Base-by-base conservation (phyloP, 2,797 vertebrate species). In the Poecilia picta region DNA sequence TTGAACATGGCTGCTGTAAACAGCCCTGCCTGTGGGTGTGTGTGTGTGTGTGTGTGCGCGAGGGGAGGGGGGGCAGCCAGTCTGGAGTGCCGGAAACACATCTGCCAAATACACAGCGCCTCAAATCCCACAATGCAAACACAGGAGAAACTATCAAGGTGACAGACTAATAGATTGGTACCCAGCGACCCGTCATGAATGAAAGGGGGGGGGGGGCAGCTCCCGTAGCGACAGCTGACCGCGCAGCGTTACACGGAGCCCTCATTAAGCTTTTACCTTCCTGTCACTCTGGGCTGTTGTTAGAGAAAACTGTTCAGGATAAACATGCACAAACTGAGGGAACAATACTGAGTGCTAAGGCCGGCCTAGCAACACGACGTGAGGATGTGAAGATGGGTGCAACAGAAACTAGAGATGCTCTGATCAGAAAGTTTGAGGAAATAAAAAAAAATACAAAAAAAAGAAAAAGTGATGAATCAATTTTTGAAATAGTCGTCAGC, bases 311-410 rank as follows among this genome's bases (percentile, higher is more conserved):
- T 51, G 79, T 72, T 78, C 62, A 75, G 79, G 80, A 59, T 47
- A 77, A 79, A 83, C 81, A 77, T 53, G 46, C 62, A 70, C 64
- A 51, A 74, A 49, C 45, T 57, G 68, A 80, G 49, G 81, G 80
- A 79, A 59, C 78, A 83, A 84, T 86, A 85, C 92, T 87, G 45
- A 88, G 90, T 87, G 86, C 82, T 84, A 87, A 77, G 79, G 85
- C 93, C 95, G 95, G 93, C 94, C 89, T 94, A 88, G 95, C 90
- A 95, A 96, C 94, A 93, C 85, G 83, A 89, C 76, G 75, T 87
- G 94, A 93, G 88, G 85, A 89, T 75, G 76, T 86, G 83, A 73
- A 81, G 84, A 79, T 81, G 75, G 72, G 81, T 82, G 83, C 47
- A 62, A 5, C 13, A 36, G 51, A 85, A 88, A 75, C 53, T 11